Percentiles rank a stretch among this genome's conserved stretches.
phyloP scores from a whole-genome alignment of 2,888 invertebrate genomes.

The Didymodactylos carnosus region DNA sequence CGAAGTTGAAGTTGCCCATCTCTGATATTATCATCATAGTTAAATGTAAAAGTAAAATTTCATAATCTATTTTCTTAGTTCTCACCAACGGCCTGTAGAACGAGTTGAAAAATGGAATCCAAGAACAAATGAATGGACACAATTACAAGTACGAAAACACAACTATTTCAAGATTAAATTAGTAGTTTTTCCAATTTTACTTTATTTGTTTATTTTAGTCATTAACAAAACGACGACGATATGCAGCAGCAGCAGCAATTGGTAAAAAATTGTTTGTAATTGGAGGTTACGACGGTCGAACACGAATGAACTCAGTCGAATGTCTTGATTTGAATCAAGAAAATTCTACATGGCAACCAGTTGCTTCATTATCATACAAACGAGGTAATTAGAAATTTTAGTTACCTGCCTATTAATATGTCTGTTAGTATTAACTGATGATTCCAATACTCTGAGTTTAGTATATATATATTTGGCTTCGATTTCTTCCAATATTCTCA shows the following conservation, averaged over 20 bases:
- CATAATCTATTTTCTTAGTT: conserved; percentile 24
- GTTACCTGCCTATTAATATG: no score
- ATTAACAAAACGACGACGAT: conserved; percentile 24
- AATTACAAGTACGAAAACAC: conserved; percentile 22
- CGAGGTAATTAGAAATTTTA: no score
- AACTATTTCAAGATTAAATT: neutral
- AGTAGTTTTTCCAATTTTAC: neutral
- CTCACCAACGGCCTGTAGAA: conserved; percentile 30
- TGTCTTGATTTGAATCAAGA: conserved; percentile 26
- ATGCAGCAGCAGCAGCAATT: conserved; percentile 28
- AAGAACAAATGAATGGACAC: conserved; percentile 24
- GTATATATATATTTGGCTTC: no score
- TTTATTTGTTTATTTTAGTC: conserved; percentile 18
- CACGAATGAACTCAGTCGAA: conserved; percentile 27
- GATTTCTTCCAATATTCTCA: no score
- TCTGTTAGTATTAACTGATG: no score
- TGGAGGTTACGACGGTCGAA: conserved; percentile 21
- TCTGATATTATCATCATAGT: neutral
- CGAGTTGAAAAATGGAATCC: conserved; percentile 30
- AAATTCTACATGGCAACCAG: conserved; percentile 24
- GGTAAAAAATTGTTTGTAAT: conserved; percentile 28
- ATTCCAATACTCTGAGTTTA: no score
- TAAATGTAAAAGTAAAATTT: neutral
- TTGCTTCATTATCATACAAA: conserved; percentile 27
- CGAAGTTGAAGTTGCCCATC: no score